phyloP scores from a whole-genome alignment of 2,113 vertebrate species.

The Thomomys bottae region DNA sequence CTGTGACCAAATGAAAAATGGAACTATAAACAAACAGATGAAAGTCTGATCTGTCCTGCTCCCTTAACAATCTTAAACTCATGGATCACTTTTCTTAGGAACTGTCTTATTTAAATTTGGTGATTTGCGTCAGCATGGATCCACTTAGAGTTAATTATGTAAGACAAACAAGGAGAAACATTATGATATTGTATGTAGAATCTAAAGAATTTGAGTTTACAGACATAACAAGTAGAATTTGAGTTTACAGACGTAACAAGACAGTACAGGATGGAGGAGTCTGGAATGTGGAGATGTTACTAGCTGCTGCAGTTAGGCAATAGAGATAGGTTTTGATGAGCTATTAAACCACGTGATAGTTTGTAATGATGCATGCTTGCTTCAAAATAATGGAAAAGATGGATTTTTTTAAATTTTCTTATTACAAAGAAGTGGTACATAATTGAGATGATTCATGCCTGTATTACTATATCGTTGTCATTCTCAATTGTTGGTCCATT shows the following conservation, averaged over 20 bases:
- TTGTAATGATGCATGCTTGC: neutral
- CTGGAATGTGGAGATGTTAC: neutral
- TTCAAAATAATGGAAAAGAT: neutral
- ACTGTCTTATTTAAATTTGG: neutral
- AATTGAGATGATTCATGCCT: neutral
- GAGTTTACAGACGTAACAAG: neutral
- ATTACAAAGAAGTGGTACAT: neutral
- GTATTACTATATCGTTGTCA: neutral
- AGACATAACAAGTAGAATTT: neutral
- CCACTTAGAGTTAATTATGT: neutral
- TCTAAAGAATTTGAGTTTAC: neutral
- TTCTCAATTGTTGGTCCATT: neutral
- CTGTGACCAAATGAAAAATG: neutral
- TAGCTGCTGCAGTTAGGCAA: neutral
- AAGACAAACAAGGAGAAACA: neutral
- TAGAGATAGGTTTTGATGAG: neutral
- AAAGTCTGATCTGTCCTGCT: neutral
- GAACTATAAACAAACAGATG: neutral
- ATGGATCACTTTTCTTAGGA: neutral
- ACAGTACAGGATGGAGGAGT: too few relatives aligned
- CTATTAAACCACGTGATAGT: too few relatives aligned
- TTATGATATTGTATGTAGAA: neutral
- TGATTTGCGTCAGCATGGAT: neutral
- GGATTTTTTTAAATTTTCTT: neutral
- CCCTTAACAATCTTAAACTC: neutral